A percentile compares a stretch with the other conserved stretches of the same genome.
Evolutionary conservation across 2,113 vertebrate genomes (phyloP).

Genomic region (Plestiodon gilberti): DNA sequence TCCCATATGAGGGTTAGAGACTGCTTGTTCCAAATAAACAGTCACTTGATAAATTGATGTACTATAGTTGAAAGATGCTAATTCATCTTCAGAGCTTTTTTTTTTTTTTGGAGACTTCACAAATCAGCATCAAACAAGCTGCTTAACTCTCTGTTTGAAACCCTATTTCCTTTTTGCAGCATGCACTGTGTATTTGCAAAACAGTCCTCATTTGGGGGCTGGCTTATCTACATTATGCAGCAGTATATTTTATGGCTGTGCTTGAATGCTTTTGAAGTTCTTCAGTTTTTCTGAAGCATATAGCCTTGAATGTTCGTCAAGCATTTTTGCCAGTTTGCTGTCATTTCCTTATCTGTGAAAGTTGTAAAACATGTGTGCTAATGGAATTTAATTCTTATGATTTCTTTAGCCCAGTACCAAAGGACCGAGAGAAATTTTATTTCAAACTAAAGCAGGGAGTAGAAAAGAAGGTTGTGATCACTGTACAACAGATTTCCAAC

Average conservation of each 20-base stretch:
- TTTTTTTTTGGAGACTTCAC: not conserved
- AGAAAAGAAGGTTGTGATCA: slow-evolving; percentile 94
- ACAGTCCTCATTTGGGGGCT: not conserved
- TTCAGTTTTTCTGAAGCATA: not conserved
- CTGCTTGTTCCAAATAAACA: no score
- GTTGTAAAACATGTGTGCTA: not conserved
- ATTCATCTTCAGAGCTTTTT: not conserved
- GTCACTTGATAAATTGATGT: not conserved
- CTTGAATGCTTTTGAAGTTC: not conserved
- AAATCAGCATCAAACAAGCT: not conserved
- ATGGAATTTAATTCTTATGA: slow-evolving; percentile 34
- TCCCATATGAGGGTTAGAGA: no score
- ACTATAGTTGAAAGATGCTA: not conserved
- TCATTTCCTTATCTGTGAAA: not conserved
- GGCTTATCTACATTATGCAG: not conserved
- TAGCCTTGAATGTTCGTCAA: not conserved
- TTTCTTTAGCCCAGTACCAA: slow-evolving; percentile 90
- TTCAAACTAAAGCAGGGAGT: slow-evolving; percentile 95
- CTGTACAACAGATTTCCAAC: slow-evolving; percentile 93
- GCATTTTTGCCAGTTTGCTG: not conserved
- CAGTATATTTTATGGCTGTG: not conserved
- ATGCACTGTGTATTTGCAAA: not conserved
- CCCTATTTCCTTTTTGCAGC: not conserved
- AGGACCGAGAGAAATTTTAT: slow-evolving; percentile 96
- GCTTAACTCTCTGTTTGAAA: not conserved